Evolutionary conservation across 2,113 vertebrate species (phyloP).

Genomic region (Lutjanus erythropterus): DNA sequence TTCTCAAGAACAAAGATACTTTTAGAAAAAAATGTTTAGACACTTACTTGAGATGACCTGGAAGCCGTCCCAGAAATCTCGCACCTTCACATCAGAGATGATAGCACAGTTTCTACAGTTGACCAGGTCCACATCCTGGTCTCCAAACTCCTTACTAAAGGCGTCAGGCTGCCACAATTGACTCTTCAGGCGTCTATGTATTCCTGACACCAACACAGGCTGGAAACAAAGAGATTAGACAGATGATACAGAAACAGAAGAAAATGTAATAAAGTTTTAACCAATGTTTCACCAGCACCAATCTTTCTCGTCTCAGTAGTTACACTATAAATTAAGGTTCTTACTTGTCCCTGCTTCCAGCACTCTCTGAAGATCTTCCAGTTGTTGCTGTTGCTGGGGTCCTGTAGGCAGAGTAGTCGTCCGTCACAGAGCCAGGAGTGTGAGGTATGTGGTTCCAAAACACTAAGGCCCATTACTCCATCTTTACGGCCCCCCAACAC

Average conservation of each 20-base stretch:
- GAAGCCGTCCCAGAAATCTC: slow-evolving; percentile 99
- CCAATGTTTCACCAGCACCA: neutral
- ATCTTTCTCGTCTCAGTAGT: neutral
- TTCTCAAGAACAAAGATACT: neutral
- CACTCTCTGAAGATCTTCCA: slow-evolving; percentile 99
- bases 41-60: slow-evolving; percentile 96
- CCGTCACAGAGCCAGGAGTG: slow-evolving; percentile 99
- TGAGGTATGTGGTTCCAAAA: slow-evolving; percentile 96
- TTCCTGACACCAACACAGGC: slow-evolving; percentile 98
- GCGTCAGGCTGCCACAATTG: slow-evolving; percentile 95
- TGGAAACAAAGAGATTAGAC: slow-evolving; percentile 66
- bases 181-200: slow-evolving; percentile 94
- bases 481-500: slow-evolving; percentile 88
- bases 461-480: slow-evolving; percentile 96
- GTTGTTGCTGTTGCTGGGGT: slow-evolving; percentile 98
- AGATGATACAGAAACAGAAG: too few species aligned
- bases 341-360: slow-evolving; percentile 99
- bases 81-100: slow-evolving; percentile 98
- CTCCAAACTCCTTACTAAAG: slow-evolving; percentile 98
- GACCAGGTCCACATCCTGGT: slow-evolving; percentile 98
- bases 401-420: slow-evolving; percentile 96
- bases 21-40: neutral
- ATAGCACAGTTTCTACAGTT: slow-evolving; percentile 99
- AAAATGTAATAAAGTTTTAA: neutral
- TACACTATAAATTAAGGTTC: slow-evolving; percentile 8